These are phyloP conservation scores for Solea solea DNA, from an alignment of 2,113 vertebrate species.

Conservation along the genomic window DNA sequence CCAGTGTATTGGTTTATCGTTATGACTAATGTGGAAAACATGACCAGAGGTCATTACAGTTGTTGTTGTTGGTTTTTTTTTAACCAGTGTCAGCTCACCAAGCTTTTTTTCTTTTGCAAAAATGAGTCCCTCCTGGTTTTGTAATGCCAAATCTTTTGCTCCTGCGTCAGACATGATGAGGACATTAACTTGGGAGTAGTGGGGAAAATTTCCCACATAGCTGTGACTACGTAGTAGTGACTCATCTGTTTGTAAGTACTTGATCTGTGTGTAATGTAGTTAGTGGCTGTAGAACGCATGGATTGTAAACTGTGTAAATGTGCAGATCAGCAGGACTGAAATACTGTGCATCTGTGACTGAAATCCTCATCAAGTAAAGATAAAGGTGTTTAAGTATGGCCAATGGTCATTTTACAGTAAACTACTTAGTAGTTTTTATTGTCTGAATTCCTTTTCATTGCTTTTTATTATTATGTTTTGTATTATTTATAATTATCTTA, in stretches of 20 bases:
- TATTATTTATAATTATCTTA: not conserved
- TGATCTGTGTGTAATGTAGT: not conserved
- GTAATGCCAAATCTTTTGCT: conserved; percentile 24
- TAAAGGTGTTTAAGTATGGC: conserved; percentile 48
- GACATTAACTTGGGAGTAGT: not conserved
- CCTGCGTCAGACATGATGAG: not conserved
- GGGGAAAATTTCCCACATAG: not conserved
- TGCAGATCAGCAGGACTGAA: not conserved
- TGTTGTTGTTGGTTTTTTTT: not conserved
- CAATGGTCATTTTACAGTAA: conserved; percentile 58
- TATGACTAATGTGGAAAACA: not conserved
- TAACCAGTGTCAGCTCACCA: not conserved
- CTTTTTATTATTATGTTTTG: not conserved
- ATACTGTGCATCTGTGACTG: conserved; percentile 1
- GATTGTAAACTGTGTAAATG: not conserved
- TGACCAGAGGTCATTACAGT: not conserved
- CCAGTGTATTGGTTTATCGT: not conserved
- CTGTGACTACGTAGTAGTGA: not conserved
- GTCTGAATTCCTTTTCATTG: conserved; percentile 4
- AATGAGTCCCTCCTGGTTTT: conserved; percentile 13
- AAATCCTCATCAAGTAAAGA: conserved; percentile 25
- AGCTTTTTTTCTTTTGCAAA: not conserved
- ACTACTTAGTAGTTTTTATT: conserved; percentile 39
- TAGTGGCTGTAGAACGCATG: not conserved
- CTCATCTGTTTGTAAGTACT: not conserved